Base-by-base conservation (phyloP, 2,888 invertebrate species). In the Myathropa florea region DNA sequence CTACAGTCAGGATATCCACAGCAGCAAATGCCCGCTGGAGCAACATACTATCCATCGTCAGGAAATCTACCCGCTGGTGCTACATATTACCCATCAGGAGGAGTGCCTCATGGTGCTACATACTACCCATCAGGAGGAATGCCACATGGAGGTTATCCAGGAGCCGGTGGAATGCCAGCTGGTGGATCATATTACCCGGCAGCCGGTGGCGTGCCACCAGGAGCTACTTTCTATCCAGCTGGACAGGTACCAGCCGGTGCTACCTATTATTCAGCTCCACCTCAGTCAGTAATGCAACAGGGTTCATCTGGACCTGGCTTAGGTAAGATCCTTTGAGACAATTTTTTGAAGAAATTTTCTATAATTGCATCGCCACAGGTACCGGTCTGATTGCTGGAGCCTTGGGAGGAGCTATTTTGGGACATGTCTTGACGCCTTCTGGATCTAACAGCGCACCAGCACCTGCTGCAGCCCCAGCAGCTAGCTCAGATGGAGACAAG, bases 261-360 rank as follows among this genome's bases (percentile, higher is more conserved):
- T n/a, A 88, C 88, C 4, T 90, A 90, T 53, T 89, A 83, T 26
- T 75, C 83, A 73, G 90, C 91, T 4, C 89, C 90, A 60, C 89
- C 91, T 24, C 92, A 92, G 4, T 65, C 71, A 3, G 30, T 86
- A 9, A 36, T 83, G 0, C 91, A 91, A 60, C 89, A 90, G 73
- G 89, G 91, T 12, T 91, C 91, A 0, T 92, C 92, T 0, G 93
- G 93, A 53, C 89, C 91, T 77, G 92, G 92, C 64, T 91, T 92
- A 36, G 92, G 92, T 92, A 88, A 90, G 90, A 85, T 18, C 7
- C 18, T 18, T 18, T 46, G 46, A n/a, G 7, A 18, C 6, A 46
- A 7, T 18, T 0, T 0, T 46, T 46, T 46, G 7, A 21, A 23
- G 24, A 57, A 36, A n/a, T n/a, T n/a, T 2, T 14, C 9, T 26